These are phyloP conservation scores for Leptodactylus fallax DNA, from an alignment of 2,797 vertebrate genomes.

Conservation along the genomic window DNA sequence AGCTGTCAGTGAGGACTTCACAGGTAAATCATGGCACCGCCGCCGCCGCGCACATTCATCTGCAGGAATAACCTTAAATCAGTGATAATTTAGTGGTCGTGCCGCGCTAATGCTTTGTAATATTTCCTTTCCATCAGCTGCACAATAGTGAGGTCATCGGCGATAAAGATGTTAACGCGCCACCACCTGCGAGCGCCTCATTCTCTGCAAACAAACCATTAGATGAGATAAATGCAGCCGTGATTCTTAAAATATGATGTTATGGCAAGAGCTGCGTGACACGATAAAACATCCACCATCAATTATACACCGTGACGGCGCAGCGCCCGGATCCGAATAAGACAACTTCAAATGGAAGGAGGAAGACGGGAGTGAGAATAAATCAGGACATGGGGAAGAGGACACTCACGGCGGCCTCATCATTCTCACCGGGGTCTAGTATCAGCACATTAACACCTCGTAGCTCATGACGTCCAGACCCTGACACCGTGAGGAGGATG, in stretches of 20 bases:
- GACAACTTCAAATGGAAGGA: conserved; percentile 26
- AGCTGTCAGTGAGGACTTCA: conserved; percentile 76
- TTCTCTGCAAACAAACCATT: conserved; percentile 76
- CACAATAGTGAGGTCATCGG: conserved; percentile 80
- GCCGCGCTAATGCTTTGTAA: conserved; percentile 80
- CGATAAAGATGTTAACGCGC: conserved; percentile 82
- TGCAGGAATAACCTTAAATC: conserved; percentile 77
- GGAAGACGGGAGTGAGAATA: conserved; percentile 35
- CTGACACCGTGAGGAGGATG: too few species aligned
- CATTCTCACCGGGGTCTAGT: conserved; percentile 6
- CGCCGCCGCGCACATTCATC: conserved; percentile 74
- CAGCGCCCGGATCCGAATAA: conserved; percentile 63
- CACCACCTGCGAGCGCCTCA: conserved; percentile 77
- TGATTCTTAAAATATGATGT: conserved; percentile 77
- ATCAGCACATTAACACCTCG: neutral
- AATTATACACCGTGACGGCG: conserved; percentile 75
- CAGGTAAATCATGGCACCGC: conserved; percentile 77
- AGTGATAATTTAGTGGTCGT: conserved; percentile 42
- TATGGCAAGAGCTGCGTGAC: conserved; percentile 78
- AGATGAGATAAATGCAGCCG: conserved; percentile 70
- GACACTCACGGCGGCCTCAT: conserved; percentile 24
- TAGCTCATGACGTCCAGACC: neutral
- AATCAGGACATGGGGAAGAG: conserved; percentile 17
- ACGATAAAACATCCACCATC: conserved; percentile 78
- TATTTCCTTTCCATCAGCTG: conserved; percentile 71